A percentile compares a stretch with the other conserved stretches of the same genome.
These are phyloP conservation scores for Oophaga sylvatica DNA, from an alignment of 2,797 vertebrate genomes.

Conservation along the genomic window DNA sequence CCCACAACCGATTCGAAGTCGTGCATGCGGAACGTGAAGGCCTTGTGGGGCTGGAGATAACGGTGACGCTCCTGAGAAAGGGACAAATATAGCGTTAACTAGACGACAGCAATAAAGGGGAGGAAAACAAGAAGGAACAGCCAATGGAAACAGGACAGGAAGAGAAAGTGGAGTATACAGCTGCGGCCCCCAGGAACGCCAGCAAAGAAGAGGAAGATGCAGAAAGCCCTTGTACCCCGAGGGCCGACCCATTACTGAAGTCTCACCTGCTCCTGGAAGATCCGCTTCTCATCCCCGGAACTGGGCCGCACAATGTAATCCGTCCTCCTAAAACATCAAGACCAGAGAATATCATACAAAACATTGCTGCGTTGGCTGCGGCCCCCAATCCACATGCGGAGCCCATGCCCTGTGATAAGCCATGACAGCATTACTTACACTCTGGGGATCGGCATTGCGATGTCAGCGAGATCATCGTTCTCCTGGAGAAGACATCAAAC, in stretches of 20 bases:
- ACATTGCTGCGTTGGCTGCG: not conserved
- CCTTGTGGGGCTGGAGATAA: slow-evolving; percentile 98
- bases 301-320: slow-evolving; percentile 97
- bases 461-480: slow-evolving; percentile 87
- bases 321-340: slow-evolving; percentile 82
- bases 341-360: not conserved
- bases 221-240: not conserved
- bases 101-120: not conserved
- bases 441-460: slow-evolving; percentile 84
- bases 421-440: slow-evolving; percentile 79
- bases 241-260: not conserved
- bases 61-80: slow-evolving; percentile 88
- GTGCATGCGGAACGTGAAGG: slow-evolving; percentile 97
- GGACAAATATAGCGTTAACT: not conserved
- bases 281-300: slow-evolving; percentile 93
- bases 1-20: slow-evolving; percentile 97
- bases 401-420: not conserved
- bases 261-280: slow-evolving; percentile 96
- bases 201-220: no score
- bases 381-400: no score
- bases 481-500: slow-evolving; percentile 76
- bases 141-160: no score
- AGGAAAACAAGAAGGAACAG: no score
- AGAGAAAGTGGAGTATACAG: not conserved
- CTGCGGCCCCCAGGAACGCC: no score